Evolutionary conservation across 2,888 invertebrate genomes (phyloP).

Genomic region (Mechanitis mazaeus): DNA sequence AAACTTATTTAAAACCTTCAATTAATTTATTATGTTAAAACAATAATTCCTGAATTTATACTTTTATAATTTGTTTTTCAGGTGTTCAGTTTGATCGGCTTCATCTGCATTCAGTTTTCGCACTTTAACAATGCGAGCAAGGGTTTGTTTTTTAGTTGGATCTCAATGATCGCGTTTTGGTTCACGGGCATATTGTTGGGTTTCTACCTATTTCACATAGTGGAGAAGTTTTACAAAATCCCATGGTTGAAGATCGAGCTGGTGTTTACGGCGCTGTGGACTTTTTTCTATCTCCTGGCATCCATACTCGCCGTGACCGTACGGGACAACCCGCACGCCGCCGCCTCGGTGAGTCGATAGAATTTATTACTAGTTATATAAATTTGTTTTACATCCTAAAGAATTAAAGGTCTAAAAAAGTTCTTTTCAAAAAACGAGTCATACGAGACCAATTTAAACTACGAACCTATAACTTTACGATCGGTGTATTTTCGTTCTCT

Average conservation of each 20-base stretch:
- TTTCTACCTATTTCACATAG: constrained; percentile 89
- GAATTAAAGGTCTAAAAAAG: no score
- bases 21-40: no score
- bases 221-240: constrained; percentile 89
- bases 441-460: no score
- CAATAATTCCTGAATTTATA: not conserved
- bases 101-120: constrained; percentile 86
- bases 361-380: no score
- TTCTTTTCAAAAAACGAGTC: no score
- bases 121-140: constrained; percentile 68
- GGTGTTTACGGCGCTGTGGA: constrained; percentile 84
- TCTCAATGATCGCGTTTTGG: constrained; percentile 91
- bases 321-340: constrained; percentile 77
- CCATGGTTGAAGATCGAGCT: constrained; percentile 93
- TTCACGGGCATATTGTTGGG: constrained; percentile 86
- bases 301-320: constrained; percentile 81
- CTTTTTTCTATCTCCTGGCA: constrained; percentile 85
- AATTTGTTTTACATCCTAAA: no score
- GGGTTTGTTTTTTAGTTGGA: constrained; percentile 85
- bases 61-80: constrained; percentile 40
- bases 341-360: constrained; percentile 82
- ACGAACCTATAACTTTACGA: no score
- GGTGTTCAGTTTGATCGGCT: constrained; percentile 83
- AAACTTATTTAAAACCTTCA: no score
- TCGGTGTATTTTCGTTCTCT: no score